Evolutionary conservation across 35 echinoderm and acorn worm genomes (phyloP).

Genomic region (Eucidaris tribuloides): DNA sequence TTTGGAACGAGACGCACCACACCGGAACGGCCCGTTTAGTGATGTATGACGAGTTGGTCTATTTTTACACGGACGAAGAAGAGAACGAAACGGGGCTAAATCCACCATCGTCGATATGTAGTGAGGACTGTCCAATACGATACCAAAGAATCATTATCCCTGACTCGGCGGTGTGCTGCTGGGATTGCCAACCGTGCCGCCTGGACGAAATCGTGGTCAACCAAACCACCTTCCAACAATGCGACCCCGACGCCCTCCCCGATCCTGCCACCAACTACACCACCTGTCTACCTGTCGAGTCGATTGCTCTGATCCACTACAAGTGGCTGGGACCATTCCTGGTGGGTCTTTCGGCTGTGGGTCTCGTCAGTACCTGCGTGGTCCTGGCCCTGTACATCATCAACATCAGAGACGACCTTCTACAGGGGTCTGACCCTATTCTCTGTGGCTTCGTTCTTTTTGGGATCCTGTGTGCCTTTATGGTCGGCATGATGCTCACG

Average conservation of each 20-base stretch:
- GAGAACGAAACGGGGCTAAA: background rate
- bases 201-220: conserved; percentile 34
- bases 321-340: conserved; percentile 27
- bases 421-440: conserved; percentile 39
- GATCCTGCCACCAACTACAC: conserved; percentile 41
- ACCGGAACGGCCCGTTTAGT: background rate
- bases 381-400: conserved; percentile 19
- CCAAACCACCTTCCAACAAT: conserved; percentile 37
- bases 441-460: conserved; percentile 28
- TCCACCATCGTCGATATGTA: conserved; percentile 65
- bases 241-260: conserved; percentile 42
- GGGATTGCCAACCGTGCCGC: conserved; percentile 50
- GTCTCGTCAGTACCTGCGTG: background rate
- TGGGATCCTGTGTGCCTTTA: conserved; percentile 13
- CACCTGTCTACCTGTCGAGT: conserved; percentile 27
- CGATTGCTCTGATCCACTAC: conserved; percentile 16
- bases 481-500: conserved; percentile 21
- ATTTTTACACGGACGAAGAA: conserved; percentile 33
- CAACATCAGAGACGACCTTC: conserved; percentile 33
- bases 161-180: conserved; percentile 46
- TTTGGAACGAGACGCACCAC: conserved; percentile 16
- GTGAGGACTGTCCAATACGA: conserved; percentile 47
- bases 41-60: background rate
- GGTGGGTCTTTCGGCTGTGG: conserved; percentile 15
- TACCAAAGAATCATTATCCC: conserved; percentile 8